Evolutionary conservation across 2,113 vertebrate species (phyloP), one percentile per base, ranked within the genome.

Genomic region (Protobothrops flavoviridis): DNA sequence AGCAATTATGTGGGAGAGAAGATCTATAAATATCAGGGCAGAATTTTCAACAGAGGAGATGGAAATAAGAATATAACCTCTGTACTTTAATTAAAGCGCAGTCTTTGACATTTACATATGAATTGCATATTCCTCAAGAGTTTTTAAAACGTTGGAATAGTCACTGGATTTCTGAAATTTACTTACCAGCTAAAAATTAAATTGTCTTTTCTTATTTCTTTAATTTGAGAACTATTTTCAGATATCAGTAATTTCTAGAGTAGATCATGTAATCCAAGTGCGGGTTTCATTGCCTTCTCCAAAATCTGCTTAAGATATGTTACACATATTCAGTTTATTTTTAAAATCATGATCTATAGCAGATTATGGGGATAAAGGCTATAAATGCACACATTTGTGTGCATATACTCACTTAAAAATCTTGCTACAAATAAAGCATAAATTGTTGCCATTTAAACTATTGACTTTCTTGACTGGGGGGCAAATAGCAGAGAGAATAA

Each of bases 381-480:
- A 94, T 93, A 94, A 2, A n/a, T 91, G 26, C 53, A 57, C 3
- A 3, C 48, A 50, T 50, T 50, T 57, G 10, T 24, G 7, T 21
- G 6, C 53, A 33, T 90, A 26, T 48, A 48, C 5, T 64, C 5
- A 29, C 24, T 90, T 90, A 33, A 86, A 69, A 55, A 87, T 88
- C 15, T 81, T 90, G 85, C 91, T 95, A 94, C 88, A 85, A 13
- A 90, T 20, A 39, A 92, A 53, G 90, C 52, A 64, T 93, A 53
- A 97, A 96, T 5, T 3, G 0, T 87, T 91, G 89, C 7, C 93
- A 10, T 96, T 97, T 94, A 94, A 88, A 94, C 74, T 91, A 90
- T 50, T 64, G 86, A 85, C 92, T 94, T 92, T 21, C 88, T 95
- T 24, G 94, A 69, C 53, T 93, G 95, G 39, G n/a, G 89, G 87